These are phyloP conservation scores for Gymnogyps californianus DNA, from an alignment of 2,113 vertebrate species.

Conservation along the genomic window DNA sequence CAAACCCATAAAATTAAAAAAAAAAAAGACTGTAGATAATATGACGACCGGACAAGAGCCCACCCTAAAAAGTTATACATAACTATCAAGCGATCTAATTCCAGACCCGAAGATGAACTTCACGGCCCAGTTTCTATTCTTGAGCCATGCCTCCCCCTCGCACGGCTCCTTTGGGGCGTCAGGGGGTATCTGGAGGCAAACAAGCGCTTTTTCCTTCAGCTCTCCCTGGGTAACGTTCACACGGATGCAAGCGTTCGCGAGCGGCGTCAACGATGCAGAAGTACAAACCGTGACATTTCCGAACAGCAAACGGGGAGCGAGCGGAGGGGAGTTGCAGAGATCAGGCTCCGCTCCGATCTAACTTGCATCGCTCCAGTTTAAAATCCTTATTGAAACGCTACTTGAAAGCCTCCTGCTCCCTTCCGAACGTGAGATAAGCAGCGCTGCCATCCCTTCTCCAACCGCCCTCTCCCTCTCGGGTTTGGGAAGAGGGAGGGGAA, in stretches of 20 bases:
- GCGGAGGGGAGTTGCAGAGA: not conserved
- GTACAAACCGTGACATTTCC: slow-evolving; percentile 41
- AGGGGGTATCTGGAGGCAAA: not conserved
- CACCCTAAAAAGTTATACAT: not conserved
- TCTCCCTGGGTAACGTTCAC: not conserved
- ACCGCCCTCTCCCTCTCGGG: not conserved
- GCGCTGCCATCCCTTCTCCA: not conserved
- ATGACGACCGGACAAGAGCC: not conserved
- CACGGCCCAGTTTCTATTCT: not conserved
- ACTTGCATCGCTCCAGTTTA: slow-evolving; percentile 1
- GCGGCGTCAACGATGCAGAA: not conserved
- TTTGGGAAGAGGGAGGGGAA: not conserved
- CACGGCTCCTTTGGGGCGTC: not conserved
- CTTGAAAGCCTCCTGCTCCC: not conserved
- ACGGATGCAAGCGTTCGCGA: not conserved
- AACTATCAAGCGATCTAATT: not conserved
- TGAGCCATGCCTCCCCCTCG: not conserved
- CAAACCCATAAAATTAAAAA: not conserved
- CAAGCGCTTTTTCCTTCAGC: not conserved
- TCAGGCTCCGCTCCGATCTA: slow-evolving; percentile 11
- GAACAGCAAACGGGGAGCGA: slow-evolving; percentile 12
- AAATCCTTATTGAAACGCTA: slow-evolving; percentile 46
- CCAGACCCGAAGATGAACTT: not conserved
- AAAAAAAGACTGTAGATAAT: not conserved
- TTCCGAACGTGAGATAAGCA: not conserved